phyloP scores from a whole-genome alignment of 2,113 vertebrate species.

The Mesocricetus auratus region DNA sequence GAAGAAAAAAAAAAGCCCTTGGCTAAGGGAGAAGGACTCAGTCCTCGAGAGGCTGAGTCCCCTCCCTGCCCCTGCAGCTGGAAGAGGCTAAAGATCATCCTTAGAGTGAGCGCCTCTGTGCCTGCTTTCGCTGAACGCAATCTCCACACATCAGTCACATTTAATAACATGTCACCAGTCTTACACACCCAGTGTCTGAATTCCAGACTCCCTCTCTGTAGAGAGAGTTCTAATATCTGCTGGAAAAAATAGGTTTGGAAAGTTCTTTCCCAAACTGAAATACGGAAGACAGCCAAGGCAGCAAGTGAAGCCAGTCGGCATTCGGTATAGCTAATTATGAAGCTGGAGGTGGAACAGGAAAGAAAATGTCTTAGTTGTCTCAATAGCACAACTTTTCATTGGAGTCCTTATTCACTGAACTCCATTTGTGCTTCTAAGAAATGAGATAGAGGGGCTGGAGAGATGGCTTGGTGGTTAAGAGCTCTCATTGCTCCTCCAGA shows the following conservation, averaged over 20 bases:
- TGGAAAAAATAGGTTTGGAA: not conserved
- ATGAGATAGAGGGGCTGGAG: not conserved
- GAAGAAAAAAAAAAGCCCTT: too few species aligned
- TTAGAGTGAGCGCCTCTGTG: too few species aligned
- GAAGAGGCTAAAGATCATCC: too few species aligned
- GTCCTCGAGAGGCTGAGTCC: too few species aligned
- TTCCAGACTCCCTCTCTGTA: not conserved
- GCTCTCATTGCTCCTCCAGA: too few species aligned
- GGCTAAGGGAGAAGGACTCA: too few species aligned
- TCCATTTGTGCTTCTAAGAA: constrained; percentile 23
- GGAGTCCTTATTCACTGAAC: not conserved
- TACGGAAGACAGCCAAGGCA: constrained; percentile 4
- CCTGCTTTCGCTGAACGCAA: too few species aligned
- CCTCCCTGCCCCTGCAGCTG: too few species aligned
- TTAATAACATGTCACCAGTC: not conserved
- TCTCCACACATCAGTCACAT: not conserved
- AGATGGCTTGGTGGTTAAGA: too few species aligned
- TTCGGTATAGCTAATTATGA: not conserved
- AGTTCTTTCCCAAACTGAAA: constrained; percentile 46
- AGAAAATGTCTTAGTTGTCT: not conserved
- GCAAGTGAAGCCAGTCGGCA: not conserved
- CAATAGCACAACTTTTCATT: not conserved
- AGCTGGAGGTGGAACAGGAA: not conserved
- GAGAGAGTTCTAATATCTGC: not conserved
- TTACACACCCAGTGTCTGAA: not conserved